Percentiles rank a stretch among this genome's conserved stretches.
phyloP scores from a whole-genome alignment of 2,113 vertebrate species.

The Arenaria interpres region DNA sequence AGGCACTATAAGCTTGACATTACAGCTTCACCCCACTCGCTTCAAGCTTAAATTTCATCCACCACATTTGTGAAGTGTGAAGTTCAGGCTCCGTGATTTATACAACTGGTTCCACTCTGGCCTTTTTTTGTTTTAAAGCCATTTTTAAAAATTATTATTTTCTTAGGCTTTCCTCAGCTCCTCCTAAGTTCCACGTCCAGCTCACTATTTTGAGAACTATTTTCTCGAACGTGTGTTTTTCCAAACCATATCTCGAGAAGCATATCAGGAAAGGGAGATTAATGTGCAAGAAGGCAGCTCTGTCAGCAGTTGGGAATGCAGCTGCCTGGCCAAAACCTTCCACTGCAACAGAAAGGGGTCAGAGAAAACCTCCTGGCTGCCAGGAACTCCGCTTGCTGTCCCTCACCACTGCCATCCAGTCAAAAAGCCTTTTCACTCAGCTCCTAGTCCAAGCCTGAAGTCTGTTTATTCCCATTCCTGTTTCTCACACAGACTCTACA shows the following conservation, averaged over 20 bases:
- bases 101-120: neutral
- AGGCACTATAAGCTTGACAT: neutral
- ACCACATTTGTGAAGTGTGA: neutral
- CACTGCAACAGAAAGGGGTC: neutral
- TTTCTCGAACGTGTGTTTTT: neutral
- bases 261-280: neutral
- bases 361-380: neutral
- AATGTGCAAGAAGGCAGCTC: neutral
- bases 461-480: neutral
- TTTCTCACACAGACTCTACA: neutral
- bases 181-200: neutral
- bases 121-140: neutral
- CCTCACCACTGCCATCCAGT: neutral
- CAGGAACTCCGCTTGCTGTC: neutral
- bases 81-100: neutral
- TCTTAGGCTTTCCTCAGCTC: neutral
- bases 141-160: neutral
- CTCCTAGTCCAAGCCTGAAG: neutral
- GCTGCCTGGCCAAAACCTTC: slow-evolving; percentile 34
- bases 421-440: neutral
- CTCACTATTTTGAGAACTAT: neutral
- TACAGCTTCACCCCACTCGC: neutral
- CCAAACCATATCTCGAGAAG: neutral
- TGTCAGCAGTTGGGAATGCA: slow-evolving; percentile 59
- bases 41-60: neutral